Percentiles rank a stretch among this genome's conserved stretches.
These are phyloP conservation scores for Hermatobates lingyangjiaoensis DNA, from an alignment of 1,140 invertebrate genomes.

Conservation along the genomic window DNA sequence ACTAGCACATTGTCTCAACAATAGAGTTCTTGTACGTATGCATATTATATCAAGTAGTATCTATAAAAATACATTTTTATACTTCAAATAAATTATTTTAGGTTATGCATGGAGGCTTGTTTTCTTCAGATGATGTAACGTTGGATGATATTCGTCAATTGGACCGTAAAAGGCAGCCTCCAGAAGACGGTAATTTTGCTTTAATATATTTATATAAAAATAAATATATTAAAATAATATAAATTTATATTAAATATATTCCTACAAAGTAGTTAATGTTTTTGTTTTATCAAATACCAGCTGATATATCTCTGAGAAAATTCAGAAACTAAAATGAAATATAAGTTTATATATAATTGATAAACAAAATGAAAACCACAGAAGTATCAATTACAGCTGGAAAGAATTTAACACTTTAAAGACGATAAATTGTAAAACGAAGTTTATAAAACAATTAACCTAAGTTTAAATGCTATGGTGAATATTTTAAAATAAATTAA, in stretches of 20 bases:
- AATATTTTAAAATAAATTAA: too few relatives aligned
- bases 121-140: conserved; percentile 73
- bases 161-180: conserved; percentile 87
- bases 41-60: not conserved
- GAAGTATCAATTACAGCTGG: too few relatives aligned
- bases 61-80: not conserved
- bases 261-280: too few relatives aligned
- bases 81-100: conserved; percentile 18
- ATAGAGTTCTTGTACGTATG: conserved; percentile 57
- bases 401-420: too few relatives aligned
- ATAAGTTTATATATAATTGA: too few relatives aligned
- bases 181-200: conserved; percentile 59
- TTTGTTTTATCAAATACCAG: too few relatives aligned
- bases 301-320: too few relatives aligned
- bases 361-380: too few relatives aligned
- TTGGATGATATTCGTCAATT: conserved; percentile 76
- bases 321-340: too few relatives aligned
- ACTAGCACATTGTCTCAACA: conserved; percentile 86
- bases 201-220: not conserved
- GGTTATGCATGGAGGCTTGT: conserved; percentile 90
- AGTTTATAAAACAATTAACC: too few relatives aligned
- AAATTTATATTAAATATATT: not conserved
- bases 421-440: too few relatives aligned
- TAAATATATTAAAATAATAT: not conserved
- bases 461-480: too few relatives aligned